Evolutionary conservation across 1,140 invertebrate species (phyloP).

Genomic region (Drosophila pruinosa): DNA sequence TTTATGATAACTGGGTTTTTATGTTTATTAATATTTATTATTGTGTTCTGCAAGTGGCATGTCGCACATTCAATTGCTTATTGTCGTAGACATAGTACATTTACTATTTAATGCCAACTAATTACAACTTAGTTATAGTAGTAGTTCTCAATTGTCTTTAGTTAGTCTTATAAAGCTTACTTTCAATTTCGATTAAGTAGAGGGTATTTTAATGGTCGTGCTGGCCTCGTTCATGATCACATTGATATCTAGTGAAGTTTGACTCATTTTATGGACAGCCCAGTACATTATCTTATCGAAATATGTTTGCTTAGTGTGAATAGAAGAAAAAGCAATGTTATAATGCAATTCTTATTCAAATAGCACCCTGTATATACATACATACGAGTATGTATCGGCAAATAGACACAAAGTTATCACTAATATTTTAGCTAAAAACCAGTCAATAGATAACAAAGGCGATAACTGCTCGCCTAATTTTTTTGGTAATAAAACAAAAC

Average conservation of each 20-base stretch:
- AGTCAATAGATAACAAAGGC: slow-evolving; percentile 44
- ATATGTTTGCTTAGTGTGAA: slow-evolving; percentile 16
- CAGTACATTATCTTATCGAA: slow-evolving; percentile 42
- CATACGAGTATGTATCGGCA: not conserved
- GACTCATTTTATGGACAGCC: slow-evolving; percentile 34
- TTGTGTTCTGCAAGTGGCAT: no score
- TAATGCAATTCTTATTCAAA: slow-evolving; percentile 6
- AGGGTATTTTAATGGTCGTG: slow-evolving; percentile 44
- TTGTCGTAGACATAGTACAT: no score
- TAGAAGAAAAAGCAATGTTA: slow-evolving; percentile 19
- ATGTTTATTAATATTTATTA: no score
- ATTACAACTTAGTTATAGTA: not conserved
- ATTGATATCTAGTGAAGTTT: slow-evolving; percentile 28
- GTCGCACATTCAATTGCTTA: no score
- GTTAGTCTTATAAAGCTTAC: not conserved
- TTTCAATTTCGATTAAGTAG: not conserved
- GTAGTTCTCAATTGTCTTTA: not conserved
- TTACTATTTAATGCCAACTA: not conserved
- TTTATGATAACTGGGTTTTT: slow-evolving; percentile 38
- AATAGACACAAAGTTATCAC: slow-evolving; percentile 37
- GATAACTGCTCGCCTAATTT: slow-evolving; percentile 56
- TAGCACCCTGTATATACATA: slow-evolving; percentile 25
- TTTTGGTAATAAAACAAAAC: slow-evolving; percentile 27
- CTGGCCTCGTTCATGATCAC: slow-evolving; percentile 29
- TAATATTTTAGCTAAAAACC: slow-evolving; percentile 40